phyloP scores from a whole-genome alignment of 1,140 invertebrate species.

The Trichonephila clavata region DNA sequence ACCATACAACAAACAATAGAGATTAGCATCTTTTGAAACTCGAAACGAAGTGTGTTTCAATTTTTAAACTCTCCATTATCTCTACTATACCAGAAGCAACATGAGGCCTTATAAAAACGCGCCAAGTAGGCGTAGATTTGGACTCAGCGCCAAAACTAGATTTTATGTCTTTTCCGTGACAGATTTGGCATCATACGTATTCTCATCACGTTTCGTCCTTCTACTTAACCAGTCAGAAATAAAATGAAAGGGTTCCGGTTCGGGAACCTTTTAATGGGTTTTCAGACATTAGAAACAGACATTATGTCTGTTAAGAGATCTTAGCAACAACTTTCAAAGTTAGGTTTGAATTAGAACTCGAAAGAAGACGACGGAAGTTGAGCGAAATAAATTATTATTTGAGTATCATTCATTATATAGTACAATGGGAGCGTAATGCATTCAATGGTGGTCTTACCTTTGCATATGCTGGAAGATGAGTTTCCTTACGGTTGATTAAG shows the following conservation, averaged over 20 bases:
- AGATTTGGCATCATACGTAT: neutral
- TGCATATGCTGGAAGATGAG: too few relatives aligned
- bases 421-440: too few relatives aligned
- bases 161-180: constrained; percentile 31
- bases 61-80: neutral
- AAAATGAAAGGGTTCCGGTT: constrained; percentile 34
- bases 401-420: neutral
- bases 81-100: neutral
- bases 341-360: neutral
- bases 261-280: constrained; percentile 42
- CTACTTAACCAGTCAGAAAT: constrained; percentile 14
- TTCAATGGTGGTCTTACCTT: too few relatives aligned
- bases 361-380: neutral
- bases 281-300: constrained; percentile 30
- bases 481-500: too few relatives aligned
- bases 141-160: constrained; percentile 12
- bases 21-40: too few relatives aligned
- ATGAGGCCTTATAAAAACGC: neutral
- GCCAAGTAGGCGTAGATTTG: neutral
- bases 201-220: constrained; percentile 10
- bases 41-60: too few relatives aligned
- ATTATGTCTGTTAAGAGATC: constrained; percentile 7
- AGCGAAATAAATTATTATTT: neutral
- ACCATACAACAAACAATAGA: too few relatives aligned
- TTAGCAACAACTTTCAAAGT: neutral